Conservation (phyloP, 2,113 vertebrate genomes). For the Nesoenas mayeri region DNA sequence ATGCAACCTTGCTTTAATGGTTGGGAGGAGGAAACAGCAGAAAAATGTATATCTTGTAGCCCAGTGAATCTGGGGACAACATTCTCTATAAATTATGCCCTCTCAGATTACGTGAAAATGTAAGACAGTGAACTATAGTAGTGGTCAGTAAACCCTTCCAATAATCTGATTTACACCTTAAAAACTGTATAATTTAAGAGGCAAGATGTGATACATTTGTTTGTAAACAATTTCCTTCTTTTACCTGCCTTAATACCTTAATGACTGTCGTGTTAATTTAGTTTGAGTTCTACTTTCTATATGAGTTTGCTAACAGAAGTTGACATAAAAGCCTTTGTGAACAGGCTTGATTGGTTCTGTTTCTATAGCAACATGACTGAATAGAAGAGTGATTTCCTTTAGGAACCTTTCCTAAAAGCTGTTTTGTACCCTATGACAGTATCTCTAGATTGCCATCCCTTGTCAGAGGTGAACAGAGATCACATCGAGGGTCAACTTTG, state of each 20-base stretch:
- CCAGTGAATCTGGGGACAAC: neutral
- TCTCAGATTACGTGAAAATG: neutral
- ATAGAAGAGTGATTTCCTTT: conserved; percentile 79
- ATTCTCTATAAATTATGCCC: neutral
- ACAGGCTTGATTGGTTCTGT: conserved; percentile 77
- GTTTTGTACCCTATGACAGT: conserved; percentile 75
- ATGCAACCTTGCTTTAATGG: neutral
- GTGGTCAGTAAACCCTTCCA: neutral
- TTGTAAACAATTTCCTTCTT: conserved; percentile 14
- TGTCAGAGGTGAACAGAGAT: conserved; percentile 73
- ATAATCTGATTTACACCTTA: neutral
- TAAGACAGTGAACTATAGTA: neutral
- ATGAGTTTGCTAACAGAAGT: conserved; percentile 77
- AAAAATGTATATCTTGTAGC: neutral
- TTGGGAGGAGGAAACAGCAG: neutral
- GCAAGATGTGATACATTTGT: neutral
- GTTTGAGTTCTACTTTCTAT: conserved; percentile 71
- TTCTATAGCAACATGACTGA: conserved; percentile 76
- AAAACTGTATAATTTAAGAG: neutral
- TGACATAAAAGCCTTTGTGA: conserved; percentile 76
- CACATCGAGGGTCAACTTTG: conserved; percentile 75
- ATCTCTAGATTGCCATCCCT: conserved; percentile 71
- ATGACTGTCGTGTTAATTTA: conserved; percentile 66
- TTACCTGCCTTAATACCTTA: conserved; percentile 41
- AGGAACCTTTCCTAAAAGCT: conserved; percentile 76